Conservation (phyloP, 2,888 invertebrate genomes). For the Aporophyla nigra region DNA sequence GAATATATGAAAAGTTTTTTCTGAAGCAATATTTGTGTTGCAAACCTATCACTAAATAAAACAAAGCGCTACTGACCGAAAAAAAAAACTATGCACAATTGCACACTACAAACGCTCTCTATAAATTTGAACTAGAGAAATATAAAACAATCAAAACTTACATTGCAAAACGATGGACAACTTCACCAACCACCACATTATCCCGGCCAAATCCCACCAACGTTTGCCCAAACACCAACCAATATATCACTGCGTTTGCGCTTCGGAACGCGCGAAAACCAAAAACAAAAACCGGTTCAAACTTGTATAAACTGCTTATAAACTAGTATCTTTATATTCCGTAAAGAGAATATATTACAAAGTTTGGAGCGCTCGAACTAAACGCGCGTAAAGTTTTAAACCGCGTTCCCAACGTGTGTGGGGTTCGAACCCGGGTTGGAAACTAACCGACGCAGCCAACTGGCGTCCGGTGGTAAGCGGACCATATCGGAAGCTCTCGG, state of each 20-base stretch:
- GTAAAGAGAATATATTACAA: slow-evolving; percentile 56
- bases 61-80: not conserved
- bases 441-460: slow-evolving; percentile 87
- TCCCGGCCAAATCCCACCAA: slow-evolving; percentile 52
- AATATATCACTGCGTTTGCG: slow-evolving; percentile 62
- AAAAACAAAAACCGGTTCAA: slow-evolving; percentile 52
- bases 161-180: slow-evolving; percentile 82
- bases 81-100: not conserved
- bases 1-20: not conserved
- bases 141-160: slow-evolving; percentile 69
- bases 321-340: slow-evolving; percentile 57
- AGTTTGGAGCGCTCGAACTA: slow-evolving; percentile 56
- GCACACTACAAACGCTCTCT: not conserved
- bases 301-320: slow-evolving; percentile 54
- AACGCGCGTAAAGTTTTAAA: slow-evolving; percentile 58
- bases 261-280: slow-evolving; percentile 24
- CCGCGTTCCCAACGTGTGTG: slow-evolving; percentile 83
- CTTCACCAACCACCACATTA: slow-evolving; percentile 83
- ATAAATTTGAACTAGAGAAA: not conserved
- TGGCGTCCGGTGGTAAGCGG: slow-evolving; percentile 85
- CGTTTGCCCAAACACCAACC: slow-evolving; percentile 55
- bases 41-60: not conserved
- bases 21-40: not conserved
- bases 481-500: slow-evolving; percentile 86
- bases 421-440: slow-evolving; percentile 85